Base-by-base conservation (phyloP, 2,113 vertebrate species). In the Siniperca knerii region DNA sequence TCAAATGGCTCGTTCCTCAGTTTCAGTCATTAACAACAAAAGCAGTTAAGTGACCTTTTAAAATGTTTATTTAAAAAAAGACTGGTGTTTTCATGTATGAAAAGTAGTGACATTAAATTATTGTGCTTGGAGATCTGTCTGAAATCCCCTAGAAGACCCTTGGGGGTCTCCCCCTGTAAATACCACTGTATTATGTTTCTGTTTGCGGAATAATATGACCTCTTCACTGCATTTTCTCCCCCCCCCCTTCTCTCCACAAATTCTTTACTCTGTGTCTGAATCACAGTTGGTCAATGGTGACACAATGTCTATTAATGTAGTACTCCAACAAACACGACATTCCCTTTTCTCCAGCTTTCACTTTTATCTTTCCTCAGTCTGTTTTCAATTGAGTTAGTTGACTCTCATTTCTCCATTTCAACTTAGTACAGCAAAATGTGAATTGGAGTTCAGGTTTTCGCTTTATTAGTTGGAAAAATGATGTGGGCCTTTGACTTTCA, bases 341-440 rank as follows among this genome's bases (percentile, higher is more conserved):
- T 76, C 50, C 54, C 48, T 60, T 54, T 75, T 48, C 33, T 71
- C 80, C 67, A 52, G 23, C 25, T 81, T 85, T 85, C 65, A 58
- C 67, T 40, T 23, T 37, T 2, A 2, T 69, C 15, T 10, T 71
- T 37, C 11, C 6, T 60, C 12, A 10, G 4, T 72, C 65, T 71
- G 23, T 52, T 57, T 42, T 76, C 29, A 69, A 1, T 6, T 20
- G 13, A 35, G 21, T 60, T 29, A 29, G 29, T 4, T 13, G 18
- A 62, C 68, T 94, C 60, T 94, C 84, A 77, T 84, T 94, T 94
- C 88, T 78, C 33, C 12, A 75, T 90, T 87, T 66, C 2, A 40
- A 66, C 6, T 54, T 5, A 54, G 7, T 33, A 33, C 4, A 62
- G 48, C 0, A 2, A 55, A 83, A 46, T 52, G 8, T 73, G 23